phyloP scores from a whole-genome alignment of 2,888 invertebrate species.

The Rhogogaster chlorosoma region DNA sequence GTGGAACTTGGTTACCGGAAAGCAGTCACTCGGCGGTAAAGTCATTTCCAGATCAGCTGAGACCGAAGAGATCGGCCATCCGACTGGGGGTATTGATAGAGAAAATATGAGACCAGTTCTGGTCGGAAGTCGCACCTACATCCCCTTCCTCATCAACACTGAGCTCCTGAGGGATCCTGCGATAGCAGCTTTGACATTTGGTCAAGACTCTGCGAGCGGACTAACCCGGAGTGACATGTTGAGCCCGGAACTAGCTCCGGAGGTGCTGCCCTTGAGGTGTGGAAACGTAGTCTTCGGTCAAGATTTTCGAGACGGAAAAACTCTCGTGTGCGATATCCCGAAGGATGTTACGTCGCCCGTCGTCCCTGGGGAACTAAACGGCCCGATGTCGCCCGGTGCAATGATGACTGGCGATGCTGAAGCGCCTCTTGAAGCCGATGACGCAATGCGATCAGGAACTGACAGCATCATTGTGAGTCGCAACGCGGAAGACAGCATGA shows the following conservation, averaged over 20 bases:
- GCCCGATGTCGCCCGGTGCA: not conserved
- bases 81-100: not conserved
- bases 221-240: not conserved
- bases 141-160: conserved; percentile 30
- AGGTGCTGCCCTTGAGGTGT: conserved; percentile 6
- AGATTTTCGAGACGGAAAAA: not conserved
- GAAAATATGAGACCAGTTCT: not conserved
- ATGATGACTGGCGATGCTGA: not conserved
- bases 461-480: not conserved
- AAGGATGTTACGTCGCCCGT: not conserved
- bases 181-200: not conserved
- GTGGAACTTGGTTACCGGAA: not conserved
- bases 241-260: not conserved
- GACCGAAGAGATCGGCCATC: not conserved
- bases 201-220: not conserved
- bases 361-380: not conserved
- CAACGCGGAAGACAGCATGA: not conserved
- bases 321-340: conserved; percentile 10
- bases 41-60: not conserved
- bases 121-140: not conserved
- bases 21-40: not conserved
- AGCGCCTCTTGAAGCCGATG: not conserved
- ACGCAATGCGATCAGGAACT: not conserved
- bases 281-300: conserved; percentile 18
- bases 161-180: conserved; percentile 26